Conservation (phyloP, 1,140 invertebrate genomes). For the Diachasmimorpha longicaudata region DNA sequence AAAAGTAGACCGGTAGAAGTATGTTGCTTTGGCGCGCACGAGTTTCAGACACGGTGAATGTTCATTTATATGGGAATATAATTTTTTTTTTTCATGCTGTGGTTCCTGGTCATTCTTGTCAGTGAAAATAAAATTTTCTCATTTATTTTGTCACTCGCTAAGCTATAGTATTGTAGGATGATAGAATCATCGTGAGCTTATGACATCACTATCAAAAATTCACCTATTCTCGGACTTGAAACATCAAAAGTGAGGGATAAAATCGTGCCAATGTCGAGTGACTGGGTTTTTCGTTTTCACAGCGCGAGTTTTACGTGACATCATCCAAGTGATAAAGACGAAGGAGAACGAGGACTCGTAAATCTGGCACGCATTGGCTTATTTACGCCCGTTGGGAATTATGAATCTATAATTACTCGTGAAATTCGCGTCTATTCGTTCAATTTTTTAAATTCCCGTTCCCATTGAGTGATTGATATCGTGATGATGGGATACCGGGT, state of each 20-base stretch:
- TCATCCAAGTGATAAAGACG: not conserved
- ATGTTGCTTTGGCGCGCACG: not conserved
- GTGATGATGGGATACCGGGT: not conserved
- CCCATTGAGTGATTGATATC: not conserved
- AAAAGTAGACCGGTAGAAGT: not conserved
- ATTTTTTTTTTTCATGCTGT: not conserved
- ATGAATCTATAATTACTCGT: conserved; percentile 20
- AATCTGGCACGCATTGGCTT: conserved; percentile 18
- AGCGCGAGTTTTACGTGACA: not conserved
- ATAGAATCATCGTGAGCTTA: not conserved
- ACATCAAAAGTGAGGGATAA: not conserved
- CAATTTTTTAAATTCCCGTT: not conserved
- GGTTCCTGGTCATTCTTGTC: not conserved
- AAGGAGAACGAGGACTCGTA: conserved; percentile 17
- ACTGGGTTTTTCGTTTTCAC: not conserved
- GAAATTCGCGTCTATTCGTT: not conserved
- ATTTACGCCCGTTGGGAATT: conserved; percentile 14
- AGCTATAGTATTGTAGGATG: not conserved
- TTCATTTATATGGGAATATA: not conserved
- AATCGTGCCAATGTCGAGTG: not conserved
- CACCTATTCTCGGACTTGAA: not conserved
- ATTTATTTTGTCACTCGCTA: not conserved
- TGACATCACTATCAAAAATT: not conserved
- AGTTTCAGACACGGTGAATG: not conserved
- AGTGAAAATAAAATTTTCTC: not conserved